Evolutionary conservation across 1,140 invertebrate species (phyloP).

Genomic region (Helicoverpa zea): DNA sequence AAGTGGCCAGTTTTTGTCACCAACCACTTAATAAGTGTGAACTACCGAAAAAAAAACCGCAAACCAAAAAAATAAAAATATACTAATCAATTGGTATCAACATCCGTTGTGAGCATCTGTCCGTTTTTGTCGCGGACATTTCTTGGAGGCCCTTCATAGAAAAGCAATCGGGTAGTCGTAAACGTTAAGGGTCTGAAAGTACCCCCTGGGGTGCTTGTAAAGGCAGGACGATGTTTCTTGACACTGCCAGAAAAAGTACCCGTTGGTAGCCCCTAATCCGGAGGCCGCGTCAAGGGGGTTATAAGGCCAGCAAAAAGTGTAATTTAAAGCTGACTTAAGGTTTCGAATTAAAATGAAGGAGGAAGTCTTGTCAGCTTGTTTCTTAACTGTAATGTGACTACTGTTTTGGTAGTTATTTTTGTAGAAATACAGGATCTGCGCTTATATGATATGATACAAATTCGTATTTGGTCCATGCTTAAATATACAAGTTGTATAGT

Average conservation of each 20-base stretch:
- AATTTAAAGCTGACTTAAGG: constrained; percentile 85
- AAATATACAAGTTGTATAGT: too few relatives aligned
- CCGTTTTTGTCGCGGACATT: constrained; percentile 77
- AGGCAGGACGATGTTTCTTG: constrained; percentile 80
- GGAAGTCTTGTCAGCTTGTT: constrained; percentile 49
- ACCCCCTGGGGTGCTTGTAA: constrained; percentile 80
- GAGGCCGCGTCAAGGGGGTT: constrained; percentile 78
- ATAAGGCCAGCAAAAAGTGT: constrained; percentile 83
- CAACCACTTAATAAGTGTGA: constrained; percentile 58
- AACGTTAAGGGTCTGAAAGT: constrained; percentile 84
- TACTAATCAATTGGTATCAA: constrained; percentile 60
- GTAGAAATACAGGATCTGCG: not conserved
- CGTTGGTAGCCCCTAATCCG: constrained; percentile 77
- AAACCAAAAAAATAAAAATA: constrained; percentile 60
- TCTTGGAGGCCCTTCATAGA: constrained; percentile 83
- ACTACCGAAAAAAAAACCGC: constrained; percentile 49
- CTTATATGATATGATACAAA: not conserved
- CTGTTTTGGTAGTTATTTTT: not conserved
- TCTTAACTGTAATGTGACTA: constrained; percentile 31
- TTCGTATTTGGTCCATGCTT: too few relatives aligned
- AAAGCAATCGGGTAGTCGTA: constrained; percentile 87
- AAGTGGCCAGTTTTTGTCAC: constrained; percentile 23
- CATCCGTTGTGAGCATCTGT: constrained; percentile 77
- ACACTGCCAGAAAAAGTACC: constrained; percentile 80
- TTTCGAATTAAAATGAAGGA: constrained; percentile 85